Percentiles rank a stretch among this genome's conserved stretches.
Evolutionary conservation across 2,888 invertebrate genomes (phyloP).

Genomic region (Leucoptera coffeella): DNA sequence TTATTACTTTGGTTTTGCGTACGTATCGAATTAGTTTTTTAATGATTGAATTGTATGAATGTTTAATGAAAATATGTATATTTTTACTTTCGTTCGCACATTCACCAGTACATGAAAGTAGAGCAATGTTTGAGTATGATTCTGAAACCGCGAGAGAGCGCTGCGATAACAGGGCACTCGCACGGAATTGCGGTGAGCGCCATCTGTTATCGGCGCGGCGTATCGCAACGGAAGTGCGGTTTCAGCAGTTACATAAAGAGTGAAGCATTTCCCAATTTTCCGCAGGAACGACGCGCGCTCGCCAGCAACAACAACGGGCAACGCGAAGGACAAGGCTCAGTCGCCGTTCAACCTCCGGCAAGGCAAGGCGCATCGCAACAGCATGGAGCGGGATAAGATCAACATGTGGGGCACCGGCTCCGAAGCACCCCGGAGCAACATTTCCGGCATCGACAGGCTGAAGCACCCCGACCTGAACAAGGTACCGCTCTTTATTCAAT

Average conservation of each 20-base stretch:
- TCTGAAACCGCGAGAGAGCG: too few relatives aligned
- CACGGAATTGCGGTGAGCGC: too few relatives aligned
- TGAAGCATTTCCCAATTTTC: slow-evolving; percentile 40
- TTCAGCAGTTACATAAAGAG: slow-evolving; percentile 24
- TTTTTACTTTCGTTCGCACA: too few relatives aligned
- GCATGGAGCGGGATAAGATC: slow-evolving; percentile 57
- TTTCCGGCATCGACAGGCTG: slow-evolving; percentile 62
- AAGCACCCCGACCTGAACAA: slow-evolving; percentile 65
- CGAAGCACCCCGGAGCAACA: slow-evolving; percentile 43
- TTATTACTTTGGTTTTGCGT: too few relatives aligned
- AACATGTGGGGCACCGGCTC: slow-evolving; percentile 59
- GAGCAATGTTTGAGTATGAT: too few relatives aligned
- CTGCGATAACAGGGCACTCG: too few relatives aligned
- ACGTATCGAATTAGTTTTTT: too few relatives aligned
- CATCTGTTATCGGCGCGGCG: slow-evolving; percentile 33
- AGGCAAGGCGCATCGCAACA: slow-evolving; percentile 18
- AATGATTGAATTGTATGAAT: too few relatives aligned
- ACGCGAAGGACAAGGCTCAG: too few relatives aligned
- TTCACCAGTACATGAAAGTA: too few relatives aligned
- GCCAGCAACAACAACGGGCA: slow-evolving; percentile 32
- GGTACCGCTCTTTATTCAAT: too few relatives aligned
- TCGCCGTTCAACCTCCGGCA: slow-evolving; percentile 22
- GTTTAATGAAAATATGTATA: too few relatives aligned
- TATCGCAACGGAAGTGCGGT: slow-evolving; percentile 18
- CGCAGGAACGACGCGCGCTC: slow-evolving; percentile 45